Evolutionary conservation across 1,140 invertebrate genomes (phyloP), one percentile per base, ranked within the genome.

Genomic region (Goniozus legneri): DNA sequence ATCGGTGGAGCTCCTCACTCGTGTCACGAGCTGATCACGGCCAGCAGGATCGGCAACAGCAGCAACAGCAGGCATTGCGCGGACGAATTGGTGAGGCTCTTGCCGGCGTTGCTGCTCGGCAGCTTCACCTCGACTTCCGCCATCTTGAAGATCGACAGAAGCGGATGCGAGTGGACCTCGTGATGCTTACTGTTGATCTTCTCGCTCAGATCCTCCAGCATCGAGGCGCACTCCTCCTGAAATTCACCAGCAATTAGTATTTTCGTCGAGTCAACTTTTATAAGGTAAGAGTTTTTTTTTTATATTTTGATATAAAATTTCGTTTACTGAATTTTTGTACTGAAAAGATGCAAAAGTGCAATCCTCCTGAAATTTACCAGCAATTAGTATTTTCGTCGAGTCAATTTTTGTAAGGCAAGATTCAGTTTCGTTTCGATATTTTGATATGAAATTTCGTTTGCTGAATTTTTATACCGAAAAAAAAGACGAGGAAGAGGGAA

Each of bases 141-240:
- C 77, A 92, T 89, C 77, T 92, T 92, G 72, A 92, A 89, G 66
- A 92, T 89, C 50, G 90, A 92, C 8, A 94, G 79, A 10, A 92
- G 79, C 24, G 89, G 82, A 73, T 93, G 88, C 15, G 87, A 89
- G 54, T 89, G 86, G 43, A 93, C 85, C 60, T 91, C 87, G 33
- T 88, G 84, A 65, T 91, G 83, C 58, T 87, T 85, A 21, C 83
- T 83, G 74, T 92, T 92, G 59, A 94, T 91, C 62, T 89, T 85
- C 33, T 86, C 81, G 61, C 87, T 89, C 35, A 94, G 82, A 42
- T 84, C 80, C 69, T 91, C 84, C 50, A 92, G 74, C 52, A 88
- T 83, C 50, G 84, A 82, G 27, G 84, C 87, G 76, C 91, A 94
- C 65, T 89, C 85, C 59, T 89, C 86, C 90, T 92, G 81, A 42